Conservation (phyloP, 2,113 vertebrate genomes). For the Atlantisia rogersi region DNA sequence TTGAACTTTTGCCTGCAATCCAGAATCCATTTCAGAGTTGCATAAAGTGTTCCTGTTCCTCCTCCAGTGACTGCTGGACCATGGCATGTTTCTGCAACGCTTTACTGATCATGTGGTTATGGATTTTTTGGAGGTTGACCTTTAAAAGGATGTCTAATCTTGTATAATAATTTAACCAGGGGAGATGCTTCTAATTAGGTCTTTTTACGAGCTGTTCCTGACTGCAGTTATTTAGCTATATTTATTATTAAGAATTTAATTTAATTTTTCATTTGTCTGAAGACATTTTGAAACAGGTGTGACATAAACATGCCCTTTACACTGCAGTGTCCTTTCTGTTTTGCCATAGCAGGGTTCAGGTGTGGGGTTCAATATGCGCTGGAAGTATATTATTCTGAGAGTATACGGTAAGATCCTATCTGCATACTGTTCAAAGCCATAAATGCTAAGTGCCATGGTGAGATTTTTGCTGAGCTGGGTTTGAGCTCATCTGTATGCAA, state of each 20-base stretch:
- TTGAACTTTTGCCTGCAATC: neutral
- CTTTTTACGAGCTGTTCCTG: neutral
- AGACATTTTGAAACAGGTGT: neutral
- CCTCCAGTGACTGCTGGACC: neutral
- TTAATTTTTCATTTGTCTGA: neutral
- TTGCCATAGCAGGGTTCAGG: neutral
- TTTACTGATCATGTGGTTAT: neutral
- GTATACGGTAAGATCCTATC: neutral
- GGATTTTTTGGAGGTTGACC: constrained; percentile 5
- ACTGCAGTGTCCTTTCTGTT: neutral
- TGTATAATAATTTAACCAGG: neutral
- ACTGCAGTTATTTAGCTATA: neutral
- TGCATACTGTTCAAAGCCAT: neutral
- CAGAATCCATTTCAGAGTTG: neutral
- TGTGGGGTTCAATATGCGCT: neutral
- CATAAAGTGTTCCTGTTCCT: neutral
- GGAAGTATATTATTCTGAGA: neutral
- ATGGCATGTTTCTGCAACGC: fast-evolving
- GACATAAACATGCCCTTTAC: neutral
- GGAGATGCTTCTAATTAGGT: neutral
- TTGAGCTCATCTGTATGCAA: neutral
- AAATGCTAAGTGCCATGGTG: neutral
- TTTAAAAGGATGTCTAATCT: neutral
- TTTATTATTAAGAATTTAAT: neutral
- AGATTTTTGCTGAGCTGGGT: neutral